Conservation (phyloP, 53 echinoderm and acorn worm species). For the Patiria pectinifera region DNA sequence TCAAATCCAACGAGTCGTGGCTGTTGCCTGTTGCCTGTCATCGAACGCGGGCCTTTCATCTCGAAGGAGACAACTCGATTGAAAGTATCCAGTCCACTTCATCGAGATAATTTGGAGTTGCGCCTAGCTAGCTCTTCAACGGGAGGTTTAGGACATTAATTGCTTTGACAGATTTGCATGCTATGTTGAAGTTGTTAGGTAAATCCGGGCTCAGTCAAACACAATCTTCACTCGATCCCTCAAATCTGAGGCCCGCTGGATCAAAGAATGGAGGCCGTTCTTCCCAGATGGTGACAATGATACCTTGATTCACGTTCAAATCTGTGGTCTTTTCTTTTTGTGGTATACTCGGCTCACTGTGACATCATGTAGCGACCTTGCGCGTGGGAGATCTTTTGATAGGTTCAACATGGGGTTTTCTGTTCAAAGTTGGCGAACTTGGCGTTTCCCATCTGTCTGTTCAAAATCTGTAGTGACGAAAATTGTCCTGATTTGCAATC, state of each 20-base stretch:
- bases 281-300: neutral
- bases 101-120: neutral
- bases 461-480: no score
- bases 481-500: no score
- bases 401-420: no score
- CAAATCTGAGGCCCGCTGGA: neutral
- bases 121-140: neutral
- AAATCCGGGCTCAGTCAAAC: constrained; percentile 9
- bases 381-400: no score
- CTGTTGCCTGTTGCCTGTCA: neutral
- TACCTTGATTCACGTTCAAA: neutral
- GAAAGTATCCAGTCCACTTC: neutral
- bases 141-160: neutral
- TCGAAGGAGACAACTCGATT: neutral
- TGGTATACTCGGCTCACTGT: no score
- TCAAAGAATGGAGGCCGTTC: neutral
- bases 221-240: neutral
- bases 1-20: neutral
- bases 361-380: no score
- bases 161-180: neutral
- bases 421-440: no score
- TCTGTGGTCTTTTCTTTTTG: no score
- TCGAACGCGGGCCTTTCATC: neutral
- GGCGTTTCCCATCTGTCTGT: no score
- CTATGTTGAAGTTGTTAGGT: neutral